phyloP scores from a whole-genome alignment of 2,797 vertebrate genomes.

The Furcifer pardalis region DNA sequence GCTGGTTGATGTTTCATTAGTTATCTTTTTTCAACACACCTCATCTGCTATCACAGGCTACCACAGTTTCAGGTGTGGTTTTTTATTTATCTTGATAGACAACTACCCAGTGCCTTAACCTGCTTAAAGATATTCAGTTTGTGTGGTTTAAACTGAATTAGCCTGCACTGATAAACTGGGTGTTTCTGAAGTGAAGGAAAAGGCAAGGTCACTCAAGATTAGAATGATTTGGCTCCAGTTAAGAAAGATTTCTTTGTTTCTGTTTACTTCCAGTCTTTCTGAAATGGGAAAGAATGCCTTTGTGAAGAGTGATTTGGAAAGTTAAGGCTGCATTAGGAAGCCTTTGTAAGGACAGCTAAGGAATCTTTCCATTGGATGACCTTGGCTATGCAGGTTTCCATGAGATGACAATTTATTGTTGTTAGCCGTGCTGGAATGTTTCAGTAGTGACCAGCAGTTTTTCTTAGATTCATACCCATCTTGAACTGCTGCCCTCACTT shows the following conservation, averaged over 20 bases:
- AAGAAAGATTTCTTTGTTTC: conserved; percentile 15
- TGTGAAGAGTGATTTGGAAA: conserved; percentile 15
- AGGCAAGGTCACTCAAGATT: neutral
- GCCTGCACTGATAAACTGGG: neutral
- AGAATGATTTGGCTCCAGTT: neutral
- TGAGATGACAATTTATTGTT: neutral
- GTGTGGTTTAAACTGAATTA: neutral
- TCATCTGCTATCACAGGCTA: neutral
- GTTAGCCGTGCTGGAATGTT: too few species aligned
- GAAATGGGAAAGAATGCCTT: neutral
- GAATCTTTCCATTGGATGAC: neutral
- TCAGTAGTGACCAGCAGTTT: too few species aligned
- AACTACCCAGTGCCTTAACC: neutral
- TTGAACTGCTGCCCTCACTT: neutral
- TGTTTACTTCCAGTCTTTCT: neutral
- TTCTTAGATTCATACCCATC: neutral
- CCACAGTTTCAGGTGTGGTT: neutral
- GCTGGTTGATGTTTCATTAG: neutral
- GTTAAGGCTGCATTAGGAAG: neutral
- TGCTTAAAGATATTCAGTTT: neutral
- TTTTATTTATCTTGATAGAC: neutral
- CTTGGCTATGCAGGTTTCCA: neutral
- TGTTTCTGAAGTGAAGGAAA: conserved; percentile 19
- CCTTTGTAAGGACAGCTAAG: neutral
- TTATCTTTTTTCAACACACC: neutral